Evolutionary conservation across 2,888 invertebrate genomes (phyloP), one percentile per base, ranked within the genome.

Genomic region (Pimpla rufipes): DNA sequence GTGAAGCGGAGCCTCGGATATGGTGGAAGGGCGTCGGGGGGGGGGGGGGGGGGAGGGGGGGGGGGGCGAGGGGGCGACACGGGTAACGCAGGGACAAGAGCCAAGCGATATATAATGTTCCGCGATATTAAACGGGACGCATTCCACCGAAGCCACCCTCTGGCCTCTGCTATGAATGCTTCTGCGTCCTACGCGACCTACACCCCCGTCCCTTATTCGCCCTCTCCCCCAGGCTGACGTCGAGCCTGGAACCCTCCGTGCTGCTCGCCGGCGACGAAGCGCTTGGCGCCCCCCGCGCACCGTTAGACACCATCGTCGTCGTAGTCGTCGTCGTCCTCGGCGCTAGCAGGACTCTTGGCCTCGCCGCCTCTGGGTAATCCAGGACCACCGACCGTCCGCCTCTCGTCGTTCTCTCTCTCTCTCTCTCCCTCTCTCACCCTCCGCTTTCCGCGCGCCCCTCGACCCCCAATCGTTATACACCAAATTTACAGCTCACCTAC

Each of bases 51-150:
- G 64, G 68, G 79, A 68, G 77, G 62, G 75, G 59, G 79, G 50
- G 52, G 45, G 70, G 45, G 59, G 59, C 67, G 64, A 18, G 70
- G 45, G 77, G 50, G 64, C 67, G 47, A 67, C 47, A 83, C 86
- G 89, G 88, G 89, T 88, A 90, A 89, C 88, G 87, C 88, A 90
- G 90, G 91, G 90, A 90, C 91, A 90, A 92, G 92, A 91, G 91
- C 81, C 80, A 90, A 90, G 90, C 93, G 92, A 93, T 93, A 93
- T 93, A 92, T 93, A 93, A 93, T 93, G 93, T 93, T 93, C 93
- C 91, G 91, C 92, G 93, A 93, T 93, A 93, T 93, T 93, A 93
- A 93, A 93, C 93, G 93, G 93, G 91, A 90, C 92, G 92, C 93
- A 93, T 93, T 93, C 93, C 93, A 92, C 90, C 89, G 89, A 90